Conservation (phyloP, 2,888 invertebrate species). For the Nematopogon swammerdamellus region DNA sequence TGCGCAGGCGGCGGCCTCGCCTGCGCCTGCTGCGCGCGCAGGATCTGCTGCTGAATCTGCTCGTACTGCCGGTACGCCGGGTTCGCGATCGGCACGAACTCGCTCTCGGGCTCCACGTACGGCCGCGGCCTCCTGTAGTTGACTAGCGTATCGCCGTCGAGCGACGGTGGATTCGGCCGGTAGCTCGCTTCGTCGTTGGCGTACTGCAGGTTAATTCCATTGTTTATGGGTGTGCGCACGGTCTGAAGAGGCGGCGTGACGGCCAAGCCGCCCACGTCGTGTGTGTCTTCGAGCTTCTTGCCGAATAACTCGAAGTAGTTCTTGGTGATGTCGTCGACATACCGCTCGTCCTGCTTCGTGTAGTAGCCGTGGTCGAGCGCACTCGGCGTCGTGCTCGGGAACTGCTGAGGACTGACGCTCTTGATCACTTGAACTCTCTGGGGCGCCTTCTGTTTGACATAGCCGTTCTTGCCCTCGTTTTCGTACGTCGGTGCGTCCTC, state of each 20-base stretch:
- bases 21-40: constrained; percentile 34
- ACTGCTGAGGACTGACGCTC: constrained; percentile 32
- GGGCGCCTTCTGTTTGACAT: constrained; percentile 21
- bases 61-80: constrained; percentile 27
- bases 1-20: constrained; percentile 7
- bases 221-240: constrained; percentile 43
- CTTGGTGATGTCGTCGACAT: constrained; percentile 69
- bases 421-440: constrained; percentile 24
- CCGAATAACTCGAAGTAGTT: constrained; percentile 74
- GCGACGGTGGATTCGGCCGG: constrained; percentile 37
- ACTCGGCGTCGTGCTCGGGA: constrained; percentile 49
- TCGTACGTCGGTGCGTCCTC: constrained; percentile 23
- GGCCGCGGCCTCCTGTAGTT: constrained; percentile 69
- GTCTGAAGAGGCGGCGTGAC: constrained; percentile 45
- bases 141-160: constrained; percentile 66
- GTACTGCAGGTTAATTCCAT: constrained; percentile 53
- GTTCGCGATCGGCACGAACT: constrained; percentile 49
- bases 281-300: constrained; percentile 58
- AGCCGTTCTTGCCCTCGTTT: neutral
- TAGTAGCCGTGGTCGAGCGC: constrained; percentile 61
- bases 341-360: constrained; percentile 63
- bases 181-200: constrained; percentile 44
- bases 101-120: constrained; percentile 65
- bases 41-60: constrained; percentile 28
- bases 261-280: constrained; percentile 41